Base-by-base conservation (phyloP, 2,888 invertebrate species). In the Sphinx pinastri region DNA sequence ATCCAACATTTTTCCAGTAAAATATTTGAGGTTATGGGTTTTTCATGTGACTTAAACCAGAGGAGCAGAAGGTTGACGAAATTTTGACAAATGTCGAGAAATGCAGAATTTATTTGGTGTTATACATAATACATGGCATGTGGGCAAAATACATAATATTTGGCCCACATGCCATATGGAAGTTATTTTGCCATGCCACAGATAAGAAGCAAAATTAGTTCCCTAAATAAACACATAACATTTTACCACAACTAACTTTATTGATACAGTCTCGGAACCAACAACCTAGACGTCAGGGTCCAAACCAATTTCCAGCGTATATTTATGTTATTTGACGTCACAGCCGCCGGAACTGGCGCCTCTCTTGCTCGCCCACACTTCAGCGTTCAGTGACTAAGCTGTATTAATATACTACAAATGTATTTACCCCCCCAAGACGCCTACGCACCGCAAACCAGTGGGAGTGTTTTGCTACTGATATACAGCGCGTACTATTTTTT, bases 321-420 rank as follows among this genome's bases (percentile, higher is more conserved):
- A 63, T 47, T 19, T 13, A 49, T 19, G 60, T 63, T 55, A 55
- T 55, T 47, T 69, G 66, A 81, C 80, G 81, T 79, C 76, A 77
- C 71, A 73, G 74, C 63, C 67, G 75, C 74, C 70, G 72, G 68
- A 49, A 38, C 71, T 80, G 25, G 79, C 80, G 80, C 79, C 77
- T 74, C 49, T 8, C 14, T 55, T 5, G 14, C 31, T 47, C 70
- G 73, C 75, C 76, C 77, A 74, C 71, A 74, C 76, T 73, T 19
- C 55, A 55, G 55, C 19, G 55, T 75, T 74, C 77, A 77, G 76
- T 82, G 84, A 83, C 82, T 81, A 78, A 82, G 83, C 83, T 76
- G 77, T 80, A 82, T 81, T 83, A 84, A 83, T 86, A 81, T 75
- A 82, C 81, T 84, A 81, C 77, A 77, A 81, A 83, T 81, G 76